A percentile compares a stretch with the other conserved stretches of the same genome.
Conservation (phyloP, 2,888 invertebrate genomes). For the Scaptomyza caliginosa region DNA sequence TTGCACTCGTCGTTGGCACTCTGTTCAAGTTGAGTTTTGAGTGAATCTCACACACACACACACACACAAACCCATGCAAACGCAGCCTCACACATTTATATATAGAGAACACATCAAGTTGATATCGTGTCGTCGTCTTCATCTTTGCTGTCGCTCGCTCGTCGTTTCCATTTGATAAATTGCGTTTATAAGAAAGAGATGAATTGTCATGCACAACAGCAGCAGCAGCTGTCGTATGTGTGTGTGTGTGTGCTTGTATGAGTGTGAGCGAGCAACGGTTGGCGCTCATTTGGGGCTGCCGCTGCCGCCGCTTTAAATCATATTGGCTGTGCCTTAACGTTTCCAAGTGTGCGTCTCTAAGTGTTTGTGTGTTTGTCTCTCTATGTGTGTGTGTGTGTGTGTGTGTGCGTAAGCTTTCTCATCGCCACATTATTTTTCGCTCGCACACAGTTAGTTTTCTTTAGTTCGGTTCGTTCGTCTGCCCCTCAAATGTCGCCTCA, state of each 20-base stretch:
- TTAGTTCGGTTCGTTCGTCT: constrained; percentile 13
- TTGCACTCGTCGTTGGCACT: constrained; percentile 38
- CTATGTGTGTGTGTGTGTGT: constrained; percentile 10
- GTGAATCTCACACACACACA: constrained; percentile 33
- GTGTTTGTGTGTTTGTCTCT: constrained; percentile 18
- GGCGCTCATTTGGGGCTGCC: constrained; percentile 66
- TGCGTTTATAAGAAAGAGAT: constrained; percentile 84
- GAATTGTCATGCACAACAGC: constrained; percentile 82
- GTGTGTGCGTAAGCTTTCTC: constrained; percentile 55
- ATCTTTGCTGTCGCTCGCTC: constrained; percentile 81
- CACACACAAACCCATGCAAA: constrained; percentile 14
- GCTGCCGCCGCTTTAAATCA: constrained; percentile 75
- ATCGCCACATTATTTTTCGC: constrained; percentile 66
- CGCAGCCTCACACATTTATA: background rate
- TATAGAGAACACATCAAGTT: constrained; percentile 66
- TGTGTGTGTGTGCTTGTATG: constrained; percentile 37
- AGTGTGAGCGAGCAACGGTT: constrained; percentile 66
- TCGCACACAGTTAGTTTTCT: constrained; percentile 58
- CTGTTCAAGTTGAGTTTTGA: constrained; percentile 44
- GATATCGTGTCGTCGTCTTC: constrained; percentile 81
- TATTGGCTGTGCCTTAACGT: constrained; percentile 71
- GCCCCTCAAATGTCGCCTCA: constrained; percentile 25
- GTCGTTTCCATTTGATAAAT: constrained; percentile 83
- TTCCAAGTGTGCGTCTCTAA: constrained; percentile 14
- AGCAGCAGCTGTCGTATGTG: constrained; percentile 39